Conservation (phyloP, 1,140 invertebrate genomes). For the Sycophila sp. region DNA sequence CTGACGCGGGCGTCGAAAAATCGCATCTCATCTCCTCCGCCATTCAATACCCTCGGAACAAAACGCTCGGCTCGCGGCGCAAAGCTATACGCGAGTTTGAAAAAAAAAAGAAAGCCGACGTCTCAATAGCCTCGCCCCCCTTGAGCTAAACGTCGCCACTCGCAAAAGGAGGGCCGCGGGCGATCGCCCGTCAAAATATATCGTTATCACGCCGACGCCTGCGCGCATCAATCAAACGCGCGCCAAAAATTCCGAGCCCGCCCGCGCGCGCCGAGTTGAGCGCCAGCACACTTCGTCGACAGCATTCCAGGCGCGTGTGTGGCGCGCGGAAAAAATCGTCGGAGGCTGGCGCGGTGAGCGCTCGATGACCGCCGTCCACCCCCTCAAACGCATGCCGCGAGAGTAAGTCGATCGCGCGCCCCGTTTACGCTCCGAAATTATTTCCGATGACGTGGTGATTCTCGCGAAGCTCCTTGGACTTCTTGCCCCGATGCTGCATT, state of each 20-base stretch:
- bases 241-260: conserved; percentile 21
- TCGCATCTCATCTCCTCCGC: background rate
- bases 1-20: no score
- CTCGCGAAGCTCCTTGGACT: no score
- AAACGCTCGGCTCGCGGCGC: no score
- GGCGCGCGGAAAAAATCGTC: background rate
- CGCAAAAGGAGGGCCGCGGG: background rate
- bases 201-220: conserved; percentile 21
- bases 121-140: conserved; percentile 5
- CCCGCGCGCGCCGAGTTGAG: conserved; percentile 62
- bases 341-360: conserved; percentile 11
- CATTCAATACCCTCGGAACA: no score
- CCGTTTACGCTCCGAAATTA: conserved; percentile 6
- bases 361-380: no score
- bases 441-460: background rate
- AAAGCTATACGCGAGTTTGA: no score
- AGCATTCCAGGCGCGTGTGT: conserved; percentile 60
- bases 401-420: no score
- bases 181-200: conserved; percentile 28
- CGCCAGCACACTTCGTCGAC: conserved; percentile 65
- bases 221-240: conserved; percentile 22
- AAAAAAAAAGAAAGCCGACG: conserved; percentile 23
- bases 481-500: no score
- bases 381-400: no score
- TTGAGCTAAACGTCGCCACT: background rate